These are phyloP conservation scores for Sus scrofa DNA, from an alignment of 2,113 vertebrate species.

Conservation along the genomic window T2T-Sscrofa CM000817.6:156007001-156007500, in stretches of 20 bases:
- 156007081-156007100: background rate
- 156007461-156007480: background rate
- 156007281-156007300: slow-evolving; percentile 25
- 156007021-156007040: background rate
- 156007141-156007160: background rate
- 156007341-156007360: background rate
- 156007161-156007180: background rate
- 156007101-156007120: background rate
- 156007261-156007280: background rate
- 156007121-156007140: background rate
- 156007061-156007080: background rate
- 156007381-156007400: background rate
- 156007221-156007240: background rate
- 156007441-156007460: background rate
- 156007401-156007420: slow-evolving; percentile 11
- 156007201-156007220: background rate
- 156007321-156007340: slow-evolving; percentile 17
- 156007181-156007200: background rate
- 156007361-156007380: background rate
- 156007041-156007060: background rate
- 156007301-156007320: background rate
- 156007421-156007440: background rate
- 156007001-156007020: background rate
- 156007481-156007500: background rate
- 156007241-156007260: background rate